Conservation (phyloP, 2,888 invertebrate genomes). For the Metacarcinus magister region DNA sequence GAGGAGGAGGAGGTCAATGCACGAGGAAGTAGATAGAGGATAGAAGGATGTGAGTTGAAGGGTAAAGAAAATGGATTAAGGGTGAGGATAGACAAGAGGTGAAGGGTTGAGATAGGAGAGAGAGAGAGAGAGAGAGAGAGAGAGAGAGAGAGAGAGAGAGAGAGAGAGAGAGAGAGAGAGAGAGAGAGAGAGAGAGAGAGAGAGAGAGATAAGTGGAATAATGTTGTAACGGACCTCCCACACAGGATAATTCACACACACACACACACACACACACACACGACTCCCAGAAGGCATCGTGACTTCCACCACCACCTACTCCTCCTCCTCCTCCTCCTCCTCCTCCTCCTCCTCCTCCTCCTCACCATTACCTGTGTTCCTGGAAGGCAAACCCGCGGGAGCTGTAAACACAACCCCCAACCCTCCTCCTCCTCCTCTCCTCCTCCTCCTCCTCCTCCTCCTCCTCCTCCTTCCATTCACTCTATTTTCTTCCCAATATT, state of each 20-base stretch:
- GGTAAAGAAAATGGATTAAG: no score
- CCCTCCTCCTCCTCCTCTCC: not conserved
- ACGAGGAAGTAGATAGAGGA: not conserved
- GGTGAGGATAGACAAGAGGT: no score
- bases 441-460: constrained; percentile 21
- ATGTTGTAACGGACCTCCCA: no score
- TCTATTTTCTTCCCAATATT: not conserved
- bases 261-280: not conserved
- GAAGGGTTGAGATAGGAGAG: no score
- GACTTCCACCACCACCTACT: not conserved
- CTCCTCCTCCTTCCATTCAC: not conserved
- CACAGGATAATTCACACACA: not conserved
- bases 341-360: not conserved
- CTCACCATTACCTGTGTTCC: not conserved
- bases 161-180: constrained; percentile 57
- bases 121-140: not conserved
- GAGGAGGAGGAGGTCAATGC: no score
- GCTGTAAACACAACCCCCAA: not conserved
- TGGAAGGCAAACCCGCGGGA: not conserved
- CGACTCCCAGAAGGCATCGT: constrained; percentile 12
- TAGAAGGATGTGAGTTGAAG: no score
- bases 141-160: constrained; percentile 17
- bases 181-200: constrained; percentile 50
- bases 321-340: not conserved
- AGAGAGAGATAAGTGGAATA: no score